These are phyloP conservation scores for Prosapia bicincta DNA, from an alignment of 2,888 invertebrate genomes.

Conservation along the genomic window DNA sequence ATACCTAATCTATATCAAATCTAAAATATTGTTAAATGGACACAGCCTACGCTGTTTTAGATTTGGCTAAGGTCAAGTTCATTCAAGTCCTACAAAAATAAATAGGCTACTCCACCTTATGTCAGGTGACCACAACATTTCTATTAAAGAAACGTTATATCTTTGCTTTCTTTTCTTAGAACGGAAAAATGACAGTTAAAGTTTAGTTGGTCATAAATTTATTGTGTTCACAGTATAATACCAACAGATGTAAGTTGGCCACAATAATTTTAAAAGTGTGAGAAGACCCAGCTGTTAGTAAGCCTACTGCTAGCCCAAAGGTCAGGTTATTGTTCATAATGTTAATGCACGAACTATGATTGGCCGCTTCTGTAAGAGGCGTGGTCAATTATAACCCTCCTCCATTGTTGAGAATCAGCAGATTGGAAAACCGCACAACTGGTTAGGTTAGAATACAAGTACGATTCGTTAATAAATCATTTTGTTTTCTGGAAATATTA, in stretches of 20 bases:
- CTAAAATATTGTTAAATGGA: background rate
- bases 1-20: no score
- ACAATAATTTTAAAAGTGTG: background rate
- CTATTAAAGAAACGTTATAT: background rate
- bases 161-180: background rate
- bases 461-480: background rate
- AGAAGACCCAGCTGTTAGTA: background rate
- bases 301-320: background rate
- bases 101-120: background rate
- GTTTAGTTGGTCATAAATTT: background rate
- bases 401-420: background rate
- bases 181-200: background rate
- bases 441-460: background rate
- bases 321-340: background rate
- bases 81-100: background rate
- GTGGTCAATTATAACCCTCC: background rate
- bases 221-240: background rate
- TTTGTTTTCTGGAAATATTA: background rate
- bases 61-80: background rate
- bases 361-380: background rate
- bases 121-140: background rate
- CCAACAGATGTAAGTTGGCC: background rate
- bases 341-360: background rate
- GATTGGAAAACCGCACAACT: background rate
- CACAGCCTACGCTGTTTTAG: no score